Base-by-base conservation (phyloP, 37 sponge, comb jelly and placozoan genomes). In the Theonella swinhoei region DNA sequence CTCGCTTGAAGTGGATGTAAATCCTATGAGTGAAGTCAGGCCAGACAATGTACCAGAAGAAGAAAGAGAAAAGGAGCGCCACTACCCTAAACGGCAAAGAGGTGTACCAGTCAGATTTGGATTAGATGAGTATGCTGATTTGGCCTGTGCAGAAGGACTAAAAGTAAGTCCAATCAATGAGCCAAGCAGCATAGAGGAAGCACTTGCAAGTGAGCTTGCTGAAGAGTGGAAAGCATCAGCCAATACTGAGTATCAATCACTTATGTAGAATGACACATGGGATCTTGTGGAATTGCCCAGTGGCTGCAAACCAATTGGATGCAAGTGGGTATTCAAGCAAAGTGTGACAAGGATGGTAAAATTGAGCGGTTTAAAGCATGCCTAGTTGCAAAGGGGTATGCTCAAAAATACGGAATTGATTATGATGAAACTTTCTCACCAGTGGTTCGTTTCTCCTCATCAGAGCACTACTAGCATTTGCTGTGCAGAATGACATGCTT, bases 251-350 rank as follows among this genome's bases (percentile, higher is more conserved):
- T 85, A 42, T 41, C 68, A 77, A 31, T 85, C 85, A 61, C 68
- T 85, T 19, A 77, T 85, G 25, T 68, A 85, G 35, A 77, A 77
- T 67, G 77, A 77, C 9, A 85, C 61, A 32, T 85, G 77, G 85
- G 85, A 84, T 11, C 59, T 82, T 23, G 83, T 82, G 28, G 40
- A 72, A 30, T 72, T 62, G 9, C 83, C 74, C 1, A 28, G 31
- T 36, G 85, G 85, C 22, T 39, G 76, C 59, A 72, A 76, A 65
- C 39, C 70, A 39, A 32, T 85, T 43, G 59, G 60, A 39, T 76
- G 85, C 70, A 85, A 63, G 61, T 84, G 77, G 85, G 76, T 84
- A 59, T 82, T 82, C 42, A 82, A 69, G 35, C 37, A n/a, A n/a
- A n/a, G n/a, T n/a, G n/a, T n/a, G 66, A 69, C 19, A 24, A 64